Conservation (phyloP, 2,888 invertebrate genomes). For the Scaeva pyrastri region DNA sequence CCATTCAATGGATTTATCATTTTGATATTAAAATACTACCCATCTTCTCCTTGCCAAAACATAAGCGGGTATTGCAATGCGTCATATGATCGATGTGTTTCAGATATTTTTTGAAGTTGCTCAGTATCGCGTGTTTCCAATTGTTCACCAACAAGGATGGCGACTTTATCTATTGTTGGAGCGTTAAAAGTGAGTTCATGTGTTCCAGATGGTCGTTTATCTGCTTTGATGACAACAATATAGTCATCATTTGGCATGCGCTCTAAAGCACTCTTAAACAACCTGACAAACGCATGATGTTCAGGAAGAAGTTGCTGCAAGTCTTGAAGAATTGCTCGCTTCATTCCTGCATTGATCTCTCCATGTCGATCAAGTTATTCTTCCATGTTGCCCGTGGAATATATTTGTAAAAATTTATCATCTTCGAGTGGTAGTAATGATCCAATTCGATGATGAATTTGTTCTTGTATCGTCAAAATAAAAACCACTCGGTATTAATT, state of each 20-base stretch:
- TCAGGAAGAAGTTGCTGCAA: conserved; percentile 27
- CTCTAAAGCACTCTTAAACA: conserved; percentile 77
- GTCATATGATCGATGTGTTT: conserved; percentile 78
- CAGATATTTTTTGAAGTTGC: conserved; percentile 75
- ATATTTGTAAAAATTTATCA: background rate
- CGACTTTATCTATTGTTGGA: conserved; percentile 80
- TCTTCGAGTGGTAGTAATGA: conserved; percentile 4
- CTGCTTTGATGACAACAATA: too few relatives aligned
- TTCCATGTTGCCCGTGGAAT: conserved; percentile 21
- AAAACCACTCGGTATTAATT: too few relatives aligned
- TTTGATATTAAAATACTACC: conserved; percentile 74
- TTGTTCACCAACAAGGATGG: conserved; percentile 76
- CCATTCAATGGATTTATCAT: conserved; percentile 36
- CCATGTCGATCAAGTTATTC: background rate
- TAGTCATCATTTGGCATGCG: too few relatives aligned
- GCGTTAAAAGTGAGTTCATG: conserved; percentile 79
- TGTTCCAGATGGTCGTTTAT: conserved; percentile 78
- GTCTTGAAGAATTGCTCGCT: conserved; percentile 39
- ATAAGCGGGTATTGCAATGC: conserved; percentile 79
- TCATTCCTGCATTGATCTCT: conserved; percentile 27
- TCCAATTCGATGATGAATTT: background rate
- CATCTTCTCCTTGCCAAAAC: conserved; percentile 77
- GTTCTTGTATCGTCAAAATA: too few relatives aligned
- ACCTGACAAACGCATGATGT: conserved; percentile 14
- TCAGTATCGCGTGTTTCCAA: conserved; percentile 75